These are phyloP conservation scores for Heterodera schachtii DNA, from an alignment of 1,140 invertebrate genomes.

Conservation along the genomic window DNA sequence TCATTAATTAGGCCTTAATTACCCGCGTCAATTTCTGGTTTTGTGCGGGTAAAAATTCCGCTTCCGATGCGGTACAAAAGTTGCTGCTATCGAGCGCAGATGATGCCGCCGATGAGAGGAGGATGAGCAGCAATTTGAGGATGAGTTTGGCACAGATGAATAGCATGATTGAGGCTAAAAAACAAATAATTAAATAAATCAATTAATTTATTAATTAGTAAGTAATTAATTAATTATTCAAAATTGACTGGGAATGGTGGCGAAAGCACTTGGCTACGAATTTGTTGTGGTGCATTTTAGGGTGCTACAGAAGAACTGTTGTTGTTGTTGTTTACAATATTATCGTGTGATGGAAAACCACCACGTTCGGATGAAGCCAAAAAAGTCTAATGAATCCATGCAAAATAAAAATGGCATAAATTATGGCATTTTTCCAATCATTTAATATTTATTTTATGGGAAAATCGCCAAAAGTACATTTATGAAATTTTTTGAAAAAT, in stretches of 20 bases:
- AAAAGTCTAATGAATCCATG: not conserved
- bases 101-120: slow-evolving; percentile 15
- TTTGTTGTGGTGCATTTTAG: slow-evolving; percentile 10
- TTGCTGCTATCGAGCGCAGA: slow-evolving; percentile 1
- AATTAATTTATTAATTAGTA: too few relatives aligned
- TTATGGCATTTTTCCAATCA: too few relatives aligned
- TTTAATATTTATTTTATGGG: too few relatives aligned
- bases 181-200: not conserved
- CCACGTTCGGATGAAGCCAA: slow-evolving; percentile 15
- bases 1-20: not conserved
- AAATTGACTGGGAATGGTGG: slow-evolving; percentile 8
- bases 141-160: slow-evolving; percentile 4
- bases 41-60: slow-evolving; percentile 28
- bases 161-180: not conserved
- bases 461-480: too few relatives aligned
- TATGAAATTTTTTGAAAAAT: too few relatives aligned
- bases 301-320: slow-evolving; percentile 2
- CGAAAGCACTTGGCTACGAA: slow-evolving; percentile 17
- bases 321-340: not conserved
- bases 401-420: too few relatives aligned
- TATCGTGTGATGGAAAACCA: not conserved
- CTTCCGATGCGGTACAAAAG: slow-evolving; percentile 4
- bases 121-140: slow-evolving; percentile 17
- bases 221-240: too few relatives aligned
- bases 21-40: slow-evolving; percentile 25